Conservation (phyloP, 2,113 vertebrate genomes). For the Irena cyanogastra region DNA sequence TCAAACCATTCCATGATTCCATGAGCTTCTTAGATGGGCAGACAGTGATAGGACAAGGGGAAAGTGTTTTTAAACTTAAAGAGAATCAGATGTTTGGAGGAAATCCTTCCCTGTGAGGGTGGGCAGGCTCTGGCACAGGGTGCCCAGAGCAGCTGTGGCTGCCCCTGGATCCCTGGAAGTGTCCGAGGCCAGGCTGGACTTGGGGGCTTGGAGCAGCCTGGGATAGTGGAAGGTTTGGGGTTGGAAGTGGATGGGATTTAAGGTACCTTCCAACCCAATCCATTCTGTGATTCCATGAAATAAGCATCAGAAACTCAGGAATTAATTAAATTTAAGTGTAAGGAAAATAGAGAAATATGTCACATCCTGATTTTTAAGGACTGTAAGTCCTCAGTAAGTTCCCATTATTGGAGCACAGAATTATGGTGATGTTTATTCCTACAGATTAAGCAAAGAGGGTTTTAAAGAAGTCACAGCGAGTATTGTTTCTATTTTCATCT, state of each 20-base stretch:
- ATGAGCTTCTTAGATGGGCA: not conserved
- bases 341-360: not conserved
- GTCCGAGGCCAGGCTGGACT: fast-evolving
- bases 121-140: not conserved
- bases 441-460: not conserved
- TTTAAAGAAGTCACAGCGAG: not conserved
- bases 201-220: fast-evolving
- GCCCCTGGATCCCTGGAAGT: not conserved
- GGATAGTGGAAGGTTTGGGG: not conserved
- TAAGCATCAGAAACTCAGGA: not conserved
- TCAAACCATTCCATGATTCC: not conserved
- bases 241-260: not conserved
- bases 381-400: not conserved
- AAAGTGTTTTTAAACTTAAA: not conserved
- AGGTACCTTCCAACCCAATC: not conserved
- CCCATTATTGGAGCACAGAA: too few species aligned
- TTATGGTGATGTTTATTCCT: not conserved
- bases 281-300: not conserved
- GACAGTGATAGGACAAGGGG: not conserved
- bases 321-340: not conserved
- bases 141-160: not conserved
- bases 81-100: not conserved
- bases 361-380: not conserved
- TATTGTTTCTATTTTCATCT: not conserved
- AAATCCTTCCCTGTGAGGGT: not conserved